A percentile compares a stretch with the other conserved stretches of the same genome.
phyloP scores from a whole-genome alignment of 2,888 invertebrate genomes.

The Sarcophaga rosellei region DNA sequence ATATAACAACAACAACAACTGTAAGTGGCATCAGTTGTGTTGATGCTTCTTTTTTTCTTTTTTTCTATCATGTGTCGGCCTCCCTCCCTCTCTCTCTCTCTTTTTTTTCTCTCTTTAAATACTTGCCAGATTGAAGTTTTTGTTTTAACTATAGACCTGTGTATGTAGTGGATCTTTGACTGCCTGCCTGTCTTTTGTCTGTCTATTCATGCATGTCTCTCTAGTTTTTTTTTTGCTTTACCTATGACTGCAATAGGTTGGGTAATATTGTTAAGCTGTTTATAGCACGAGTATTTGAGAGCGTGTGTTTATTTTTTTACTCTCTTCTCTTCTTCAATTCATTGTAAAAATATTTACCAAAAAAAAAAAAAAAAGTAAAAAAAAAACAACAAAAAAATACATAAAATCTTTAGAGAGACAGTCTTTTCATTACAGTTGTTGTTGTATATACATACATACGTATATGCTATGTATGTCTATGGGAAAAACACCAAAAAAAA shows the following conservation, averaged over 20 bases:
- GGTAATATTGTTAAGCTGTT: not conserved
- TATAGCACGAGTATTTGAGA: not conserved
- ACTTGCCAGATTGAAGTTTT: not conserved
- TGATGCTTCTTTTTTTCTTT: not conserved
- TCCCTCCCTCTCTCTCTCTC: not conserved
- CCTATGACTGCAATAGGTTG: not conserved
- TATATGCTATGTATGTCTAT: too few species aligned
- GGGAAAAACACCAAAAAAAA: not conserved
- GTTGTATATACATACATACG: too few species aligned
- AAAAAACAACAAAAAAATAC: slow-evolving; percentile 32
- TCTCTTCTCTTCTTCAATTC: not conserved
- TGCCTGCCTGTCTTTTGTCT: not conserved
- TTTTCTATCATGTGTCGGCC: not conserved
- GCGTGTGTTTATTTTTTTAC: not conserved
- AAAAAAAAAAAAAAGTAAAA: not conserved
- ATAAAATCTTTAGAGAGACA: slow-evolving; percentile 47
- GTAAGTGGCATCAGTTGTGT: not conserved
- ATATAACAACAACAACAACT: not conserved
- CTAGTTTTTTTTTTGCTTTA: not conserved
- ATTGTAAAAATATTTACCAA: slow-evolving; percentile 18
- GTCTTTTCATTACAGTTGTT: slow-evolving; percentile 8
- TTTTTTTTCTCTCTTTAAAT: not conserved
- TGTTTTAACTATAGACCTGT: not conserved
- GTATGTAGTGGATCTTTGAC: not conserved
- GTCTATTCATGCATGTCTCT: not conserved